These are phyloP conservation scores for Drosophila mauritiana DNA, from an alignment of 1,140 invertebrate genomes.

Conservation along the genomic window DNA sequence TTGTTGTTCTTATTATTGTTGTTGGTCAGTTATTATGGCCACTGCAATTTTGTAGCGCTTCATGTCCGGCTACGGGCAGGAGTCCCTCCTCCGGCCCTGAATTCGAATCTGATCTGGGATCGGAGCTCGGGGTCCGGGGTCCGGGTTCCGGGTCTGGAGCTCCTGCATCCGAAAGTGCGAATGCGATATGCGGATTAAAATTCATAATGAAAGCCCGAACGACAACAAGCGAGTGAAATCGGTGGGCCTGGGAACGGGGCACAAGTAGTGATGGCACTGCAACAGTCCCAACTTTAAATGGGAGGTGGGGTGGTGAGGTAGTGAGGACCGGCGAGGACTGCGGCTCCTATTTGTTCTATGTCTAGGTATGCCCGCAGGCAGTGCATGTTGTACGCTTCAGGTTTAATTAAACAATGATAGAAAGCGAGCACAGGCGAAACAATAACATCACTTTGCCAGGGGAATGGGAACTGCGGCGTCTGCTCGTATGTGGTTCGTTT, in stretches of 20 bases:
- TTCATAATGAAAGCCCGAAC: conserved; percentile 76
- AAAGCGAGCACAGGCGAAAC: conserved; percentile 52
- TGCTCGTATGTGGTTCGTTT: conserved; percentile 3
- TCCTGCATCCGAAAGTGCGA: conserved; percentile 74
- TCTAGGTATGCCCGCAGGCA: conserved; percentile 60
- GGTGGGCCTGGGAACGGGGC: background rate
- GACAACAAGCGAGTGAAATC: conserved; percentile 51
- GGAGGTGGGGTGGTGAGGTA: background rate
- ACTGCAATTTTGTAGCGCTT: conserved; percentile 80
- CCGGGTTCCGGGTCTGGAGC: background rate
- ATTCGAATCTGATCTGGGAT: no score
- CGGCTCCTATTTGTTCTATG: conserved; percentile 39
- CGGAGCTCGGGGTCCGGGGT: background rate
- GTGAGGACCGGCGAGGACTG: conserved; percentile 11
- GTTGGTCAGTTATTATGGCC: conserved; percentile 77
- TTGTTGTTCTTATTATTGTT: conserved; percentile 52
- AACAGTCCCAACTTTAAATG: conserved; percentile 3
- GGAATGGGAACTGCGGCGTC: background rate
- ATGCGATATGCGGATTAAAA: conserved; percentile 82
- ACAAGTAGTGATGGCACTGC: conserved; percentile 15
- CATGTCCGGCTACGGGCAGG: conserved; percentile 60
- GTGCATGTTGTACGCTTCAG: conserved; percentile 78
- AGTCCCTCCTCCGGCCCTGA: conserved; percentile 1
- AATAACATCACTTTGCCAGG: conserved; percentile 24
- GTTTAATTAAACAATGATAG: conserved; percentile 82